These are phyloP conservation scores for Triops longicaudatus DNA, from an alignment of 1,140 invertebrate species.

Conservation along the genomic window DNA sequence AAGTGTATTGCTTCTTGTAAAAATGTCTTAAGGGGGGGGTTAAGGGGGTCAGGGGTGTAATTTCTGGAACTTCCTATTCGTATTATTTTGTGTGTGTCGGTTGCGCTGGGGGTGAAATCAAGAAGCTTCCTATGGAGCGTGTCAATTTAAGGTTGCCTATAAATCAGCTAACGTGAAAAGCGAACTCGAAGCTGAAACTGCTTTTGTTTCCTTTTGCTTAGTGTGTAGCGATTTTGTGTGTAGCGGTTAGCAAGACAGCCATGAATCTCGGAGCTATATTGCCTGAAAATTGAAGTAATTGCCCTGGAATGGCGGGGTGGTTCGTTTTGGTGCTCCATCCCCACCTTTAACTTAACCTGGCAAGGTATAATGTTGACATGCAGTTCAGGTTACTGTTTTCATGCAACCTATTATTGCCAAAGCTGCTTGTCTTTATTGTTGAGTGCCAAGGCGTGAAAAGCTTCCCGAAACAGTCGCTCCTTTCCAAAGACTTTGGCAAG, in stretches of 20 bases:
- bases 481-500: neutral
- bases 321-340: neutral
- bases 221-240: neutral
- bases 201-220: constrained; percentile 4
- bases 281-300: neutral
- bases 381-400: constrained; percentile 15
- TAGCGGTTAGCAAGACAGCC: neutral
- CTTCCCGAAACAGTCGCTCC: neutral
- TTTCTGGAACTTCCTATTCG: neutral
- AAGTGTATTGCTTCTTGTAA: neutral
- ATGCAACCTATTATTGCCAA: neutral
- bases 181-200: neutral
- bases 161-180: neutral
- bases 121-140: constrained; percentile 1
- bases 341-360: too few relatives aligned
- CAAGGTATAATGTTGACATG: neutral
- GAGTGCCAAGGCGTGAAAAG: neutral
- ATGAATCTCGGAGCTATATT: neutral
- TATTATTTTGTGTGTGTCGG: neutral
- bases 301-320: neutral
- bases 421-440: neutral
- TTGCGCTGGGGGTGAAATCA: neutral
- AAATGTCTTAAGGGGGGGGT: neutral
- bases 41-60: neutral
- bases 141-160: neutral